These are phyloP conservation scores for Recurvirostra avosetta DNA, from an alignment of 2,113 vertebrate species.

Conservation along the genomic window DNA sequence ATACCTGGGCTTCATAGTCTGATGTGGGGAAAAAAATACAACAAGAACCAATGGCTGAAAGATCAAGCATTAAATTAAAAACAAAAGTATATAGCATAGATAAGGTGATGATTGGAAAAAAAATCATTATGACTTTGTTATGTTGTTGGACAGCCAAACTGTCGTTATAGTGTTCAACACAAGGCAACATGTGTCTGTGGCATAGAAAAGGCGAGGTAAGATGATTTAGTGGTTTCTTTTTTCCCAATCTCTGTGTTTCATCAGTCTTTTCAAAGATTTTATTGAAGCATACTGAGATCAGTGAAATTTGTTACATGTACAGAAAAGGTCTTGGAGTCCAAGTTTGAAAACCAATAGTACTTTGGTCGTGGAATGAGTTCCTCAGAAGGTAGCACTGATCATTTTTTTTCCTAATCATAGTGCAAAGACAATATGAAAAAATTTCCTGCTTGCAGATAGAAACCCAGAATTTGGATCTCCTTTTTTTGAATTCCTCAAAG, in stretches of 20 bases:
- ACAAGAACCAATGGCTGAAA: neutral
- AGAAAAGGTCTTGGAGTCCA: neutral
- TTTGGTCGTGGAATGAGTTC: neutral
- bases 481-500: neutral
- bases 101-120: neutral
- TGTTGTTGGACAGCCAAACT: neutral
- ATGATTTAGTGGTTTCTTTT: neutral
- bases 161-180: rapidly evolving
- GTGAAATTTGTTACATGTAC: neutral
- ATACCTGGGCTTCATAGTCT: neutral
- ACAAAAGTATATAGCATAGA: neutral
- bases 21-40: neutral
- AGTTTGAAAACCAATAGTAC: neutral
- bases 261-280: neutral
- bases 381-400: neutral
- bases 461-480: neutral
- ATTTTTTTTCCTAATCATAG: neutral
- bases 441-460: neutral
- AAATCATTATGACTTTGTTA: neutral
- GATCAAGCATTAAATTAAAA: neutral
- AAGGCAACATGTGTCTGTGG: neutral
- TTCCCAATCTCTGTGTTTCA: neutral
- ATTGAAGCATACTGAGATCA: neutral
- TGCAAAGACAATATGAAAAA: neutral
- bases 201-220: neutral